These are phyloP conservation scores for Philereme vetulata DNA, from an alignment of 2,888 invertebrate species.

Conservation along the genomic window DNA sequence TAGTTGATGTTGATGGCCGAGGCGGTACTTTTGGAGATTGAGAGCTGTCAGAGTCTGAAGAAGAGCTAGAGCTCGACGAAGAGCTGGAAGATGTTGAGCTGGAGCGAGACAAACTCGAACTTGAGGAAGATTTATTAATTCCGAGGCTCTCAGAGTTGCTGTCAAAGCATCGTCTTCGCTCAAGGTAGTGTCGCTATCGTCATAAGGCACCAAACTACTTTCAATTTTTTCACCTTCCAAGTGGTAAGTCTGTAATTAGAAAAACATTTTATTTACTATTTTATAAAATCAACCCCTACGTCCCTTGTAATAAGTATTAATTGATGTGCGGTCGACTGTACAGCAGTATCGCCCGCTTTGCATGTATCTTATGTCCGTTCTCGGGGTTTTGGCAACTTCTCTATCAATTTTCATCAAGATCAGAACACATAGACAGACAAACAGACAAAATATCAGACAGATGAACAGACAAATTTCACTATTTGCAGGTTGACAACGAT, in stretches of 20 bases:
- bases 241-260: constrained; percentile 4
- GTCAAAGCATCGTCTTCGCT: constrained; percentile 3
- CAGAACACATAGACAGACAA: constrained; percentile 5
- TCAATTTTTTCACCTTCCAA: constrained; percentile 3
- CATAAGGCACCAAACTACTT: constrained; percentile 4
- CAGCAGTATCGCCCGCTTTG: constrained; percentile 5
- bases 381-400: constrained; percentile 3
- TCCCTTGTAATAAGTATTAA: constrained; percentile 5
- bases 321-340: constrained; percentile 5
- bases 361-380: constrained; percentile 4
- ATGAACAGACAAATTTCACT: constrained; percentile 4
- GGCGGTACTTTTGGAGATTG: constrained; percentile 4
- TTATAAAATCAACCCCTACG: constrained; percentile 3
- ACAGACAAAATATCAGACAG: constrained; percentile 4
- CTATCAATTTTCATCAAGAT: constrained; percentile 5
- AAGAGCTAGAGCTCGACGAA: constrained; percentile 4
- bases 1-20: constrained; percentile 5
- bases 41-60: constrained; percentile 4
- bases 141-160: constrained; percentile 5
- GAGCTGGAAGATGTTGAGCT: constrained; percentile 4
- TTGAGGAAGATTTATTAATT: constrained; percentile 5
- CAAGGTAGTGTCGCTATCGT: constrained; percentile 5
- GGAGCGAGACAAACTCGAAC: constrained; percentile 5
- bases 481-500: constrained; percentile 3
- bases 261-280: constrained; percentile 4